Percentiles rank a stretch among this genome's conserved stretches.
These are phyloP conservation scores for Lochmaea capreae DNA, from an alignment of 2,888 invertebrate genomes.

Conservation along the genomic window DNA sequence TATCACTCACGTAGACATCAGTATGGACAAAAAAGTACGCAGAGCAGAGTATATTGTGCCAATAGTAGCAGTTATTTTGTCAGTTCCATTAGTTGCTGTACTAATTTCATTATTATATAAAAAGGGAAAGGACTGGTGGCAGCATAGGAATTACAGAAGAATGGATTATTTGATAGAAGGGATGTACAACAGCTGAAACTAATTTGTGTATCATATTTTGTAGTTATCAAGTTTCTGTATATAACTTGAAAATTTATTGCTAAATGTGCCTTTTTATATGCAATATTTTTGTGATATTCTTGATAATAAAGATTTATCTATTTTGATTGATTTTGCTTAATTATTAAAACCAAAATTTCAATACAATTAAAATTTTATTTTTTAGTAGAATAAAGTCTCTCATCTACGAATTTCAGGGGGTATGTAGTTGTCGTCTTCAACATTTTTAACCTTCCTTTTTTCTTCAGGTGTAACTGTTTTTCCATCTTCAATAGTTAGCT, in stretches of 20 bases:
- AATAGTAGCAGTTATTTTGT: constrained; percentile 78
- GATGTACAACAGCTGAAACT: constrained; percentile 82
- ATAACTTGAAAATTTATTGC: constrained; percentile 18
- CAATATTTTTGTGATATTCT: constrained; percentile 53
- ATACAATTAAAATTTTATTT: neutral
- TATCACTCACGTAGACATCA: constrained; percentile 29
- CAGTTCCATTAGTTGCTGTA: constrained; percentile 79
- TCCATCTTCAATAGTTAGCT: constrained; percentile 76
- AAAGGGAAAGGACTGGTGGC: constrained; percentile 85
- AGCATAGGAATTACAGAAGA: constrained; percentile 84
- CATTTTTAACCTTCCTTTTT: constrained; percentile 63
- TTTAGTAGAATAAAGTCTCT: neutral
- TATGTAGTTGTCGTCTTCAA: constrained; percentile 73
- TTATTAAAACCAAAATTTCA: neutral
- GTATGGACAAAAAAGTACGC: constrained; percentile 47
- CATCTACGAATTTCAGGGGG: constrained; percentile 73
- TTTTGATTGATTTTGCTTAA: constrained; percentile 39
- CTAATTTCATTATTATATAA: constrained; percentile 75
- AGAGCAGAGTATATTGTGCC: constrained; percentile 78
- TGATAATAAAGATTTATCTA: constrained; percentile 49
- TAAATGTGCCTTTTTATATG: constrained; percentile 40
- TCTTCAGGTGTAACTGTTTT: constrained; percentile 55
- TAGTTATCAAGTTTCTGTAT: constrained; percentile 13
- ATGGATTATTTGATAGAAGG: constrained; percentile 92
- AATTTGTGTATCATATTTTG: constrained; percentile 8